Base-by-base conservation (phyloP, 2,797 vertebrate genomes). In the Pipistrellus kuhlii region DNA sequence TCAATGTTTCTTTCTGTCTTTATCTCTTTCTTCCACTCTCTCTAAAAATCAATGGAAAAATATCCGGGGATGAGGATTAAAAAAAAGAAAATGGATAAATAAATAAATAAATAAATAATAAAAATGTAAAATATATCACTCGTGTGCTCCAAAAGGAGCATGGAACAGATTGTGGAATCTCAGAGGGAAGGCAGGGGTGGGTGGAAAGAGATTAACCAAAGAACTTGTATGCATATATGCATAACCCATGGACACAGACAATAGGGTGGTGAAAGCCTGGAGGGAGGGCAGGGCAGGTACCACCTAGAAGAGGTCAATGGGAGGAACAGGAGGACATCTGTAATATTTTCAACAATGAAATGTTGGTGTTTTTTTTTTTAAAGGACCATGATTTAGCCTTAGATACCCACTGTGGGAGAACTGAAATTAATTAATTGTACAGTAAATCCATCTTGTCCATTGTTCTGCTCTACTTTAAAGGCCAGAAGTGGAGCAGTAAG, bases 371-470 rank as follows among this genome's bases (percentile, higher is more conserved):
- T 12, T 59, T 2, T 13, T 59, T 59, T 27, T 27, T 5, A 27
- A 59, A 88, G 13, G 9, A 75, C 2, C 4, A 10, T 44, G 5
- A 73, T 27, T 89, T 72, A 53, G 27, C 55, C 46, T 53, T 73
- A 53, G 51, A 73, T 0, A 27, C 38, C 20, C 57, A 62, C 69
- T 85, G 53, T 35, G 9, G 18, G 57, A 90, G 90, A 80, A 71
- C 48, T 78, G 17, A 21, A 90, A 73, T 88, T 84, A 95, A 46
- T 30, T 88, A 85, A 30, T 35, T 89, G 35, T 21, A 25, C 12
- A 80, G 44, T 68, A 88, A 90, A 72, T 46, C 68, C 10, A 44
- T 25, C 25, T 62, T 83, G 6, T 15, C 35, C 9, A 38, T 38
- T 85, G 57, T 53, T 66, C 55, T 92, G 48, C 46, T 66, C 44